phyloP scores from a whole-genome alignment of 2,797 vertebrate genomes.

The Linurgus olivaceus region DNA sequence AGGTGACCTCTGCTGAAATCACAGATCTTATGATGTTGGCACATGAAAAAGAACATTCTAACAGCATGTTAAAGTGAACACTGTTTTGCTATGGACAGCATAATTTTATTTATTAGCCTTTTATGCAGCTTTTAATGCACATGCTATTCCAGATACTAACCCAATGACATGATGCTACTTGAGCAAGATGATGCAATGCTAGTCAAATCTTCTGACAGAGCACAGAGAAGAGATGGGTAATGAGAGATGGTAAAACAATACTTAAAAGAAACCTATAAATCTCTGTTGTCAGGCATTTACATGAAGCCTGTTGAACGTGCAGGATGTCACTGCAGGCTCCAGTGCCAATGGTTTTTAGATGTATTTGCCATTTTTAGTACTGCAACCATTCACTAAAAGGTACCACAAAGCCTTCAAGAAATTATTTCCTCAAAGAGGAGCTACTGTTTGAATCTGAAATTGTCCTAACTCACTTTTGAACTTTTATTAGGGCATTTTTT shows the following conservation, averaged over 20 bases:
- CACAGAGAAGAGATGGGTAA: not conserved
- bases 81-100: not conserved
- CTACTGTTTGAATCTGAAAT: not conserved
- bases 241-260: not conserved
- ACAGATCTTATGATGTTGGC: not conserved
- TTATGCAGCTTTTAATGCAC: not conserved
- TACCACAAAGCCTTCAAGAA: not conserved
- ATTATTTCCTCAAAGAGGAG: not conserved
- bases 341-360: not conserved
- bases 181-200: constrained; percentile 28
- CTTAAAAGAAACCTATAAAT: constrained; percentile 29
- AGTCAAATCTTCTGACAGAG: not conserved
- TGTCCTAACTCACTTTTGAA: not conserved
- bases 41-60: not conserved
- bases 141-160: not conserved
- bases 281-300: not conserved
- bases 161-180: not conserved
- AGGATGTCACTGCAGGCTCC: not conserved
- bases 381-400: not conserved
- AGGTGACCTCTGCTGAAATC: not conserved
- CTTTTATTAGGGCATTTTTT: not conserved
- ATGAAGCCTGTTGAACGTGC: not conserved
- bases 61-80: not conserved
- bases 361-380: not conserved
- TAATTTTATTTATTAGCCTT: not conserved